These are phyloP conservation scores for Rhynchonycteris naso DNA, from an alignment of 2,797 vertebrate genomes.

Conservation along the genomic window DNA sequence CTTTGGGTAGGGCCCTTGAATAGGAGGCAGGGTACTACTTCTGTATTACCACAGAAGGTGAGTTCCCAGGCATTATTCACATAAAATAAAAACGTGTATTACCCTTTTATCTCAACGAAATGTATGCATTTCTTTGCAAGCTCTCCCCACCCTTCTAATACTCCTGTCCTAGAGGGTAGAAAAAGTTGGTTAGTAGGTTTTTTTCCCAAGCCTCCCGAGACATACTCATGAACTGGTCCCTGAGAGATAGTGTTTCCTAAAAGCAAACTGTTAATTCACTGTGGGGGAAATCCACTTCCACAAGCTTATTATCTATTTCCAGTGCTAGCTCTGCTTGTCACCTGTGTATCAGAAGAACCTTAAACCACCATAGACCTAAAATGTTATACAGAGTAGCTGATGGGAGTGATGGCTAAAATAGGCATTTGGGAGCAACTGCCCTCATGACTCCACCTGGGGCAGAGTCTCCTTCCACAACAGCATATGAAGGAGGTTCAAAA, in stretches of 20 bases:
- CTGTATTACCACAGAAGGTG: not conserved
- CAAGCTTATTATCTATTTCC: not conserved
- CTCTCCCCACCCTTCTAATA: not conserved
- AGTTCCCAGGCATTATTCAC: not conserved
- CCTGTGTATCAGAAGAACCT: not conserved
- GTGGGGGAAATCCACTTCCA: constrained; percentile 2
- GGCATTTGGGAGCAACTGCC: not conserved
- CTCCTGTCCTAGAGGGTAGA: not conserved
- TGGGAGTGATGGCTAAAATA: not conserved
- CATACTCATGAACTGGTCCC: not conserved
- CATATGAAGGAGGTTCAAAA: not conserved
- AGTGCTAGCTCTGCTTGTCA: not conserved
- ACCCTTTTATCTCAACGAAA: not conserved
- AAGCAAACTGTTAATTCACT: not conserved
- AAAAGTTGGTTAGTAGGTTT: not conserved
- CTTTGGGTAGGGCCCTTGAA: not conserved
- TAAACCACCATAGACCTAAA: not conserved
- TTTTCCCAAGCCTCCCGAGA: not conserved
- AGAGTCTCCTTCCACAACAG: constrained; percentile 28
- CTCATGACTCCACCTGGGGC: not conserved
- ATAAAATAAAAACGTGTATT: not conserved
- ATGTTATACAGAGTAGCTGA: not conserved
- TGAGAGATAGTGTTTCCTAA: not conserved
- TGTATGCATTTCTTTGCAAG: not conserved
- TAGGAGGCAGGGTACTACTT: not conserved